phyloP scores from a whole-genome alignment of 2,797 vertebrate genomes.

The Anguilla obscura region DNA sequence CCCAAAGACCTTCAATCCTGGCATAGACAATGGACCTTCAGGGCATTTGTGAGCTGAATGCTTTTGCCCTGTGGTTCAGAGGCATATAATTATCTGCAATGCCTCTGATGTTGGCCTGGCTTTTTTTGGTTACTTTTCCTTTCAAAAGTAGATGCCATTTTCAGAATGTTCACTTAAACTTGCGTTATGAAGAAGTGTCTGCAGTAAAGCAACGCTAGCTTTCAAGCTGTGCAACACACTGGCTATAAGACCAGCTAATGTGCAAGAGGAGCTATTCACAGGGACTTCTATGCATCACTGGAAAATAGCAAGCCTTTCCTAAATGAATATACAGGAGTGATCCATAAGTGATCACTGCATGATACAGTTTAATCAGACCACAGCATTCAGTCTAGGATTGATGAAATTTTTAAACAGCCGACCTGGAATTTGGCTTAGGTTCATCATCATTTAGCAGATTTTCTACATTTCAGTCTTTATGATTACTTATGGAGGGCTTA shows the following conservation, averaged over 20 bases:
- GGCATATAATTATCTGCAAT: neutral
- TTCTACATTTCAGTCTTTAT: too few species aligned
- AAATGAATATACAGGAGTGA: neutral
- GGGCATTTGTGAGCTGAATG: neutral
- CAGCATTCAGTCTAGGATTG: neutral
- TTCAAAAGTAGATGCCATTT: too few species aligned
- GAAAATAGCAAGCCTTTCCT: neutral
- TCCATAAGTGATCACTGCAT: neutral
- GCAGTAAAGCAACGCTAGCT: too few species aligned
- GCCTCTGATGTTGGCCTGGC: neutral
- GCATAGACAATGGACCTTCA: neutral
- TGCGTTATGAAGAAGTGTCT: too few species aligned
- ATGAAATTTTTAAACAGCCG: neutral
- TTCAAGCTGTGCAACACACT: neutral
- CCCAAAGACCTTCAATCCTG: neutral
- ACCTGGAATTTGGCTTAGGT: neutral
- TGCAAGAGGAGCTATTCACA: neutral
- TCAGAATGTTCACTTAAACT: too few species aligned
- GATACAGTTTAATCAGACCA: neutral
- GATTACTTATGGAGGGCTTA: too few species aligned
- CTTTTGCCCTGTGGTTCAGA: neutral
- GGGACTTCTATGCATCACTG: neutral
- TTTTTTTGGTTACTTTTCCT: too few species aligned
- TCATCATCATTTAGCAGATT: too few species aligned
- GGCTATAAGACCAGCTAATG: neutral